Base-by-base conservation (phyloP, 2,113 vertebrate genomes). In the Xyliphius kryptos region DNA sequence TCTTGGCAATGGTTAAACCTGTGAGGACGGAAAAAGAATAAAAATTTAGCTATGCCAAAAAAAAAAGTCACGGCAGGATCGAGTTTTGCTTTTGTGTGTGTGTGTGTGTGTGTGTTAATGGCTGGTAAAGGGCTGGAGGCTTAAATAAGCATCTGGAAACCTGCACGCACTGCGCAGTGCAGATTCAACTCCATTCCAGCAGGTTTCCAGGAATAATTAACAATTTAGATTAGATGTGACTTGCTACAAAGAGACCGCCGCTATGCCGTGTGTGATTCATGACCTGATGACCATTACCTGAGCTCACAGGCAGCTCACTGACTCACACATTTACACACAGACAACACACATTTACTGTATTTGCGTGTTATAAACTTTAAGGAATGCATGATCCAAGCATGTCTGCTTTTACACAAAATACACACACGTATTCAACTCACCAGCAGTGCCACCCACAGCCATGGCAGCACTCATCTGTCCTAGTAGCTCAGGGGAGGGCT, bases 381-480 rank as follows among this genome's bases (percentile, higher is more conserved):
- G 8, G 15, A 16, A 43, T 21, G 26, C 7, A 47, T 67, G 2
- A 36, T 19, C 56, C 37, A 20, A 40, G 8, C 51, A 69, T 1
- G 26, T 19, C 56, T n/a, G n/a, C n/a, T n/a, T n/a, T n/a, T n/a
- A n/a, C n/a, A n/a, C n/a, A n/a, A n/a, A n/a, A n/a, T n/a, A n/a
- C n/a, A n/a, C n/a, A n/a, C n/a, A n/a, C n/a, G n/a, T n/a, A n/a
- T n/a, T 21, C 38, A 3, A 85, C 94, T 85, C 79, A 98, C 96
- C 94, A 52, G 93, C 87, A 19, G 89, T 91, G 46, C 95, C 91
- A n/a, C 96, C 96, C 66, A 95, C 85, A 6, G 96, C 92, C 94
- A 97, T 91, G n/a, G 91, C 95, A 17, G 89, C 91, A 3, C 91
- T 94, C 95, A 98, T 99, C 84, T 99, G 96, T 1, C 87, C 88